Percentiles rank a stretch among this genome's conserved stretches.
Conservation (phyloP, 92 coral and sea anemone species). For the Phenganax stokvisi region DNA sequence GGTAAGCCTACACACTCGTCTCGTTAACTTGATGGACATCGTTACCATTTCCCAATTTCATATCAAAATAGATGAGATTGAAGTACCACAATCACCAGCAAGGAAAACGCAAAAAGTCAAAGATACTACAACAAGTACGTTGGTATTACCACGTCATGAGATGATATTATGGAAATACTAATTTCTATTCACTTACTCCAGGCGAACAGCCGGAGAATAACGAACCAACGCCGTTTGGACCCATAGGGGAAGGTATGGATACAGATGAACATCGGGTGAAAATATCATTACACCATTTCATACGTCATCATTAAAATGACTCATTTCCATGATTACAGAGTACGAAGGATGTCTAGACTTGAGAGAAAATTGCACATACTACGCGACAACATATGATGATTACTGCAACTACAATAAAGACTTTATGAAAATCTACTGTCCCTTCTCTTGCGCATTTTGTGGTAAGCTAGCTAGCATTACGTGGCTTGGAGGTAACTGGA, state of each 20-base stretch:
- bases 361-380: conserved; percentile 22
- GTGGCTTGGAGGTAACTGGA: not conserved
- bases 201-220: not conserved
- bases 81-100: not conserved
- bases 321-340: not conserved
- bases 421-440: conserved; percentile 16
- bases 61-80: not conserved
- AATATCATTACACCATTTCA: too few species aligned
- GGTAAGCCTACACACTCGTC: conserved; percentile 18
- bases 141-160: not conserved
- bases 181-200: not conserved
- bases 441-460: conserved; percentile 35
- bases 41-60: not conserved
- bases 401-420: conserved; percentile 31
- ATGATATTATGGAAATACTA: not conserved
- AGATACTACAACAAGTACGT: not conserved
- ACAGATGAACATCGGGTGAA: not conserved
- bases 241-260: conserved; percentile 26
- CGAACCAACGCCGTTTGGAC: conserved; percentile 29
- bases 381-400: conserved; percentile 9
- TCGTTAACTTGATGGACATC: not conserved
- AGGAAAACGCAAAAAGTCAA: not conserved
- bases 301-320: too few species aligned
- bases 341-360: conserved; percentile 20
- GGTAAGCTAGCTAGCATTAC: not conserved